Base-by-base conservation (phyloP, 2,113 vertebrate species). In the Dipodomys ordii region DNA sequence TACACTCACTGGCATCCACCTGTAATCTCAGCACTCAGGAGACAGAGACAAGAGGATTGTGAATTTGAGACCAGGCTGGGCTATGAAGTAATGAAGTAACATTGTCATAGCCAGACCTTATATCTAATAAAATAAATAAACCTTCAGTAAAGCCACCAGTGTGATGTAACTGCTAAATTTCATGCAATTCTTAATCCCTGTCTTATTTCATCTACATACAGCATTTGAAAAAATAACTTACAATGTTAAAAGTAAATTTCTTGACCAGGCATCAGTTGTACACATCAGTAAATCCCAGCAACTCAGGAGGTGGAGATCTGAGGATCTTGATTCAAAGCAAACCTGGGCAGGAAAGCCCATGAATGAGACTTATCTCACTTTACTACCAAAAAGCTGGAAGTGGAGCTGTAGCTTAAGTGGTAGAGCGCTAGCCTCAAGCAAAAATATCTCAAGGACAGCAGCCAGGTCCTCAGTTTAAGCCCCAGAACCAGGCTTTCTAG, bases 181-280 rank as follows among this genome's bases (percentile, higher is more conserved):
- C 87, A 78, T 22, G 65, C 65, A 91, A 23, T 35, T 78, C 35
- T 69, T 65, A 79, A 46, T 28, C n/a, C 32, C 46, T 57, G 76
- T 22, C 13, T 53, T 88, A 44, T 23, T 19, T 92, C 68, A 90
- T 62, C 44, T 79, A 78, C 1, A 57, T 0, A 28, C 25, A 91
- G 18, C n/a, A 83, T 83, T 93, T 87, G 39, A 83, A 86, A 35
- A 86, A 79, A 25, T 35, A 83, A 64, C 62, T 62, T 88, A 82
- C 79, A 46, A 82, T 82, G 35, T 90, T 65, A 80, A 93, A 67
- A 28, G 23, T 64, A 15, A 44, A 20, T 80, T 65, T 83, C 28
- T 71, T 57, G 53, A 8, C 53, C 15, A 12, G 53, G 53, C 16
- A 18, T 57, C 53, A 57, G 53, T 18, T 57, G 53, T 18, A 0